Base-by-base conservation (phyloP, 2,888 invertebrate genomes). In the Drosophila subquinaria region DNA sequence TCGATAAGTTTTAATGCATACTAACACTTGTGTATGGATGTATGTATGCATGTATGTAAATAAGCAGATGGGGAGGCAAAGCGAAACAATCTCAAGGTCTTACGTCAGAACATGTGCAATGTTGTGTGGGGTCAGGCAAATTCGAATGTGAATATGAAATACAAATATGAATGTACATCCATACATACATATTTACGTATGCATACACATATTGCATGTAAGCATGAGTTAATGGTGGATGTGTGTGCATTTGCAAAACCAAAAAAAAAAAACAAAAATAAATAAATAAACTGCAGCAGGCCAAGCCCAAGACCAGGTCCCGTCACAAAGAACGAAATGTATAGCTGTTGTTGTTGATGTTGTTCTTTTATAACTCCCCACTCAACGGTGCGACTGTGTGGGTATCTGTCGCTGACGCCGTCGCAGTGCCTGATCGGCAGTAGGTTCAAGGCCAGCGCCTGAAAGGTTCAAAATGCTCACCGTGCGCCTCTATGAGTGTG, bases 41-140 rank as follows among this genome's bases (percentile, higher is more conserved):
- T 47, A 5, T 38, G 38, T 35, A 38, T 43, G 53, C 59, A 40
- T 42, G 15, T 35, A 53, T 64, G 43, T 42, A 36, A 35, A 50
- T 8, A 47, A 20, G 48, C 45, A 15, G 33, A 45, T 38, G 35
- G 38, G 13, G 45, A 40, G 36, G 38, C 40, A 56, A 40, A 59
- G 56, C 48, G 62, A 53, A 75, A 69, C 72, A 71, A 67, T 76
- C 70, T 75, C 86, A 84, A 84, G 83, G 83, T 76, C 81, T 78
- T 68, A 66, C 68, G 75, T 69, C 78, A 78, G 78, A 74, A 68
- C 79, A 73, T 62, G 53, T 63, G 70, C 70, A 71, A 77, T 86
- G 84, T 84, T 84, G 87, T 83, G 83, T 81, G 83, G 83, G 87
- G 83, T 84, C 83, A 86, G 87, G 76, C 87, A 74, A 75, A 79